These are phyloP conservation scores for Trichogramma evanescens DNA, from an alignment of 2,888 invertebrate species.

Conservation along the genomic window DNA sequence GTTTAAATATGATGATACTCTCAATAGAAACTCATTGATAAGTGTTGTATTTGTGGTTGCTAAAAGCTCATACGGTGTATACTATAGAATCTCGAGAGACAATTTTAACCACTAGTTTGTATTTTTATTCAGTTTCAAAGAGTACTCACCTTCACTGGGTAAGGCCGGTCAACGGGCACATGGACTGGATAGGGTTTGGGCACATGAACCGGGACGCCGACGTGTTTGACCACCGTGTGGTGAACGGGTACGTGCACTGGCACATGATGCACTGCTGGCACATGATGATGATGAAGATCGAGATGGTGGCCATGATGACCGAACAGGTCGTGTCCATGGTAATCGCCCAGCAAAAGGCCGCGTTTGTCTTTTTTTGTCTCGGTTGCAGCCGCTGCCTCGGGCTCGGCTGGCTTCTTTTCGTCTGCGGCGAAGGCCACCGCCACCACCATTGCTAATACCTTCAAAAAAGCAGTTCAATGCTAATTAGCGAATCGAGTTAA, in stretches of 20 bases:
- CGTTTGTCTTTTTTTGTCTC: conserved; percentile 35
- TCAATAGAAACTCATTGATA: too few species aligned
- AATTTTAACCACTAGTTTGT: background rate
- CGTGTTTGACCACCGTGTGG: conserved; percentile 46
- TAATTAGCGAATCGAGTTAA: too few species aligned
- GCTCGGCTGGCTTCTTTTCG: conserved; percentile 18
- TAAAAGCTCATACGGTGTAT: too few species aligned
- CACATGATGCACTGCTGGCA: conserved; percentile 24
- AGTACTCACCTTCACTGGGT: conserved; percentile 45
- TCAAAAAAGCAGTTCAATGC: background rate
- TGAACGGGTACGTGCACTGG: conserved; percentile 23
- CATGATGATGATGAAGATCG: conserved; percentile 16
- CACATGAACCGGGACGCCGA: conserved; percentile 48
- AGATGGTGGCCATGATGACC: conserved; percentile 23
- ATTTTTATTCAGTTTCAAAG: background rate
- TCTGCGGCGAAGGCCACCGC: conserved; percentile 43
- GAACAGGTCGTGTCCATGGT: conserved; percentile 25
- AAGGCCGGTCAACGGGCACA: conserved; percentile 49
- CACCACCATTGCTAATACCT: conserved; percentile 36
- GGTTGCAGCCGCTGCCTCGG: conserved; percentile 32
- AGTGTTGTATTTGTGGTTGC: too few species aligned
- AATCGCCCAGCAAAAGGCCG: conserved; percentile 45
- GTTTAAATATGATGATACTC: too few species aligned
- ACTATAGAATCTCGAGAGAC: background rate
- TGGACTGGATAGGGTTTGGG: conserved; percentile 50